Conservation (phyloP, 2,113 vertebrate species). For the Ammodytes marinus region DNA sequence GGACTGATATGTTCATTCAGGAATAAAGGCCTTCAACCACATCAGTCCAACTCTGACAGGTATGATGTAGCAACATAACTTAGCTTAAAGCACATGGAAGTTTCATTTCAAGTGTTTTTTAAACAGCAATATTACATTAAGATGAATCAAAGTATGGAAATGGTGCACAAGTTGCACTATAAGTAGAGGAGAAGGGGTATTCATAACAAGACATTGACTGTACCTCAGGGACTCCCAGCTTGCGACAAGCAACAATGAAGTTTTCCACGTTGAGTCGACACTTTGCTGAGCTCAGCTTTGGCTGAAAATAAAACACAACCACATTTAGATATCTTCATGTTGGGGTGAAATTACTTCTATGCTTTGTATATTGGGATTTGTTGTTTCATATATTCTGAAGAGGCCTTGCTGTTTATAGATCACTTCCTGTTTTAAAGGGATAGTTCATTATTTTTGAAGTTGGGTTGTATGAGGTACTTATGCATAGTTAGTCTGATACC, state of each 20-base stretch:
- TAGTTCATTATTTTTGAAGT: no score
- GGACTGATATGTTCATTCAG: neutral
- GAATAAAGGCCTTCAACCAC: neutral
- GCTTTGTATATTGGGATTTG: neutral
- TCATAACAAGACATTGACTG: neutral
- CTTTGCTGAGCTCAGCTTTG: conserved; percentile 90
- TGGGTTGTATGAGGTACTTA: no score
- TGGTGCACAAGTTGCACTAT: neutral
- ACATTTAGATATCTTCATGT: neutral
- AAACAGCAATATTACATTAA: neutral
- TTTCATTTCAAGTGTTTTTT: neutral
- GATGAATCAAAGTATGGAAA: neutral
- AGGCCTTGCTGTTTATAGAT: no score
- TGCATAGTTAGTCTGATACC: no score
- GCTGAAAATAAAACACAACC: conserved; percentile 75
- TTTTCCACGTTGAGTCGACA: conserved; percentile 91
- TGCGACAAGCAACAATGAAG: conserved; percentile 90
- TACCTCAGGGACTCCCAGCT: conserved; percentile 92
- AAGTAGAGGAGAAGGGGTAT: neutral
- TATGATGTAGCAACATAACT: conserved; percentile 29
- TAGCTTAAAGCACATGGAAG: conserved; percentile 8
- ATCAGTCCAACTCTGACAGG: conserved; percentile 34
- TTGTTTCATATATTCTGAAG: no score
- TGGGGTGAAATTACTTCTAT: neutral
- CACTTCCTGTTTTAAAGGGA: no score